phyloP scores from a whole-genome alignment of 35 echinoderm and acorn worm species.

The Lytechinus pictus region DNA sequence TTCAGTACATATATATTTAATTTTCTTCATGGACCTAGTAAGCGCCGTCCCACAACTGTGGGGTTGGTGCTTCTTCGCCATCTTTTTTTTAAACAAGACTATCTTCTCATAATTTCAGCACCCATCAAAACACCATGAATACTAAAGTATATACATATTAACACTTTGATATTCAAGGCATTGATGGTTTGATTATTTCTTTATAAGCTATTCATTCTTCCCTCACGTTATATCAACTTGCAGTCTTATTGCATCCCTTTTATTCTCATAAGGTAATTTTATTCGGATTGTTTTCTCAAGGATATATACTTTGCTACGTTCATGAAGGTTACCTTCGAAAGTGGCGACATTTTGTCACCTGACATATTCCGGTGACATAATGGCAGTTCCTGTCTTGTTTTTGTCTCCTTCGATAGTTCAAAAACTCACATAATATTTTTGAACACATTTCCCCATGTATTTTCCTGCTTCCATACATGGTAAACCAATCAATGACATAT shows the following conservation, averaged over 20 bases:
- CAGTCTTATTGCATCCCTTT: background rate
- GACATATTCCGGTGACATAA: background rate
- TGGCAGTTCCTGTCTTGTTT: background rate
- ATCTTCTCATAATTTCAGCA: no score
- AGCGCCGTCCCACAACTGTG: no score
- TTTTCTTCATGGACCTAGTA: no score
- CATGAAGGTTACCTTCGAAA: background rate
- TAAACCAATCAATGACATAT: background rate
- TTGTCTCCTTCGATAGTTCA: background rate
- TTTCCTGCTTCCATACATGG: background rate
- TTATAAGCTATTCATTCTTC: no score
- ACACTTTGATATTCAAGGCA: no score
- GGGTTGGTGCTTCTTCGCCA: no score
- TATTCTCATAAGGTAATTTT: background rate
- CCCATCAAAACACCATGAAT: no score
- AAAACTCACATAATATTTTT: background rate
- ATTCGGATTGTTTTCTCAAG: background rate
- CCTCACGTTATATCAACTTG: background rate
- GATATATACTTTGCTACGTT: background rate
- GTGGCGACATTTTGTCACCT: background rate
- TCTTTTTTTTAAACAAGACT: no score
- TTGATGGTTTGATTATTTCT: no score
- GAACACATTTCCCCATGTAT: background rate
- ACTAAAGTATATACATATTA: no score
- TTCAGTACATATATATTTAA: no score